A percentile compares a stretch with the other conserved stretches of the same genome.
These are phyloP conservation scores for Macroramphosus scolopax DNA, from an alignment of 2,797 vertebrate species.

Conservation along the genomic window DNA sequence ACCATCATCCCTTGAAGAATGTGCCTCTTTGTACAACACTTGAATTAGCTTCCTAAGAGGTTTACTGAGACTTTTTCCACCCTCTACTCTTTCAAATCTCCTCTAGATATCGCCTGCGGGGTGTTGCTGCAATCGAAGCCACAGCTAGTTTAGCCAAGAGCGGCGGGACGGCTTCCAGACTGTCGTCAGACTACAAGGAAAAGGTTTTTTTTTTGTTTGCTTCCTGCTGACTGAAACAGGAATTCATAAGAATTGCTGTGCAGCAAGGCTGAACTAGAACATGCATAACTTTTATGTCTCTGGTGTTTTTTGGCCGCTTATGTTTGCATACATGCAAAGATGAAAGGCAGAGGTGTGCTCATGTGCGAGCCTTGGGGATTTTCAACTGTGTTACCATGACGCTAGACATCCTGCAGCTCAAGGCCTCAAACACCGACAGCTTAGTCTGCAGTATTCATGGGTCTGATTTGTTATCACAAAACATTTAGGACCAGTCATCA, in stretches of 20 bases:
- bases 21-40: constrained; percentile 43
- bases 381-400: constrained; percentile 56
- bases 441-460: constrained; percentile 16
- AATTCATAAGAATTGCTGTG: neutral
- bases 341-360: no score
- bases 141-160: neutral
- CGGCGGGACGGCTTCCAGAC: neutral
- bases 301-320: no score
- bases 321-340: constrained; percentile 1
- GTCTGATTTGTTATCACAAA: no score
- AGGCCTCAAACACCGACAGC: constrained; percentile 5
- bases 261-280: no score
- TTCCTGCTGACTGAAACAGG: neutral
- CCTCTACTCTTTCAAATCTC: constrained; percentile 20
- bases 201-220: neutral
- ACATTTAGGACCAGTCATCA: no score
- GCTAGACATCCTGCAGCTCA: constrained; percentile 51
- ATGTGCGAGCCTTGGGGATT: constrained; percentile 9
- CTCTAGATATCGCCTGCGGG: neutral
- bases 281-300: no score
- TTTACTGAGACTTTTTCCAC: constrained; percentile 50
- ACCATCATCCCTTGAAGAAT: constrained; percentile 59
- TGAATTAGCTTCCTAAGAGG: constrained; percentile 62
- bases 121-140: neutral
- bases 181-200: constrained; percentile 2